Percentiles rank a stretch among this genome's conserved stretches.
Conservation (phyloP, 2,888 invertebrate species). For the Heliothis peltigera region DNA sequence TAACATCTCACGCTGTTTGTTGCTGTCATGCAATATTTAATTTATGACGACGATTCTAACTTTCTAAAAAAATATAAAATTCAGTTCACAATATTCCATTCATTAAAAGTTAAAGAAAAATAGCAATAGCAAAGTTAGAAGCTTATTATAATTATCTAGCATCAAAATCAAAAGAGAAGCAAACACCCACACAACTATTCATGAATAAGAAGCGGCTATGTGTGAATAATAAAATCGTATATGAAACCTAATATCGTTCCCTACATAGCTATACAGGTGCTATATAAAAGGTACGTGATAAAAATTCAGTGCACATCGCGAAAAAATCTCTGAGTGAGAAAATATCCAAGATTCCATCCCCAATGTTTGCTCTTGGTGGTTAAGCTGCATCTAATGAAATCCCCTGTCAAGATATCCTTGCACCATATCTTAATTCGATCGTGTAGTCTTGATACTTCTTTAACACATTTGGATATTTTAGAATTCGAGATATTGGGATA, state of each 20-base stretch:
- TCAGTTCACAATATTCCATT: neutral
- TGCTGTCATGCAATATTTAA: neutral
- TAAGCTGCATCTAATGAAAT: conserved; percentile 90
- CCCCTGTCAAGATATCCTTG: conserved; percentile 87
- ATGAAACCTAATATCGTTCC: conserved; percentile 49
- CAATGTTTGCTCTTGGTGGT: conserved; percentile 86
- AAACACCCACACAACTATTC: conserved; percentile 24
- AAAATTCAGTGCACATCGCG: conserved; percentile 80
- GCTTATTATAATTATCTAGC: neutral
- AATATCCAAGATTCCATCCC: conserved; percentile 86
- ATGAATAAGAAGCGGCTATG: conserved; percentile 41
- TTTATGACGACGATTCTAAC: neutral
- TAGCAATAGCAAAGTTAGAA: conserved; percentile 4
- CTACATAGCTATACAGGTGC: conserved; percentile 49
- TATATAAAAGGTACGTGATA: conserved; percentile 69
- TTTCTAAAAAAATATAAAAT: neutral
- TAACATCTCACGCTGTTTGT: neutral
- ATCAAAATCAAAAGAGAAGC: conserved; percentile 28
- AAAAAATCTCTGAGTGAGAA: conserved; percentile 82
- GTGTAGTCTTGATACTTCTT: conserved; percentile 70
- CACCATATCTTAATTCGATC: conserved; percentile 74
- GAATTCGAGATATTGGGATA: too few species aligned
- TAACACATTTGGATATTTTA: neutral
- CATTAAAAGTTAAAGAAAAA: neutral
- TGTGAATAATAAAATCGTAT: conserved; percentile 43